Evolutionary conservation across 2,113 vertebrate genomes (phyloP).

Genomic region (Conger conger): DNA sequence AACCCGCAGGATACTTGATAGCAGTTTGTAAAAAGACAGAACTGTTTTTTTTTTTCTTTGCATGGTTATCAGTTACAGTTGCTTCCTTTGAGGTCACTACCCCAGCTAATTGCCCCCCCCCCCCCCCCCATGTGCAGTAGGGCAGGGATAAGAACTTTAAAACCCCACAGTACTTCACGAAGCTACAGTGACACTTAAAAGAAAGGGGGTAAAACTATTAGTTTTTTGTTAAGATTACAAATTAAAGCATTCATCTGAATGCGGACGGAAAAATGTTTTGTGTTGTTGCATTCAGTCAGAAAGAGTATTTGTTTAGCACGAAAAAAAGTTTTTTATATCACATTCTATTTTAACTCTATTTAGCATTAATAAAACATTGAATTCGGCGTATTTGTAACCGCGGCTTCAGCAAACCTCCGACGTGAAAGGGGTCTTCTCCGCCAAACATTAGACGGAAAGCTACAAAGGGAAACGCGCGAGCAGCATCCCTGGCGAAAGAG

Average conservation of each 20-base stretch:
- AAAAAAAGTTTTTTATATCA: too few species aligned
- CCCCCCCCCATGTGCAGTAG: constrained; percentile 16
- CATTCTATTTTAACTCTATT: too few species aligned
- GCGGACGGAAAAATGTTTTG: not conserved
- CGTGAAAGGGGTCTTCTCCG: constrained; percentile 62
- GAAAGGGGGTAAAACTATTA: not conserved
- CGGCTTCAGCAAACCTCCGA: constrained; percentile 63
- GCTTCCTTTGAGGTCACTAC: constrained; percentile 50
- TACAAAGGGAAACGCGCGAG: constrained; percentile 70
- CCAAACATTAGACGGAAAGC: constrained; percentile 59
- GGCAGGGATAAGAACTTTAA: constrained; percentile 21
- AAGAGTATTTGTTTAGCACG: too few species aligned
- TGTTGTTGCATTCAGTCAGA: not conserved
- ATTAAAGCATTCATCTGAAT: too few species aligned
- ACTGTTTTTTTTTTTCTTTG: constrained; percentile 36
- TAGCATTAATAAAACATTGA: not conserved
- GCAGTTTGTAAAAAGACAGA: constrained; percentile 36
- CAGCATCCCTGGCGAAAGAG: constrained; percentile 75
- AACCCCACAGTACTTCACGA: not conserved
- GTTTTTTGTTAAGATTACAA: not conserved
- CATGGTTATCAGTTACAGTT: constrained; percentile 50
- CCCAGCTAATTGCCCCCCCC: constrained; percentile 35
- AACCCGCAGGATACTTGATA: constrained; percentile 42
- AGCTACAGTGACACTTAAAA: not conserved
- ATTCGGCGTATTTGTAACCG: constrained; percentile 8